phyloP scores from a whole-genome alignment of 2,888 invertebrate genomes.

The Amorpha juglandis region DNA sequence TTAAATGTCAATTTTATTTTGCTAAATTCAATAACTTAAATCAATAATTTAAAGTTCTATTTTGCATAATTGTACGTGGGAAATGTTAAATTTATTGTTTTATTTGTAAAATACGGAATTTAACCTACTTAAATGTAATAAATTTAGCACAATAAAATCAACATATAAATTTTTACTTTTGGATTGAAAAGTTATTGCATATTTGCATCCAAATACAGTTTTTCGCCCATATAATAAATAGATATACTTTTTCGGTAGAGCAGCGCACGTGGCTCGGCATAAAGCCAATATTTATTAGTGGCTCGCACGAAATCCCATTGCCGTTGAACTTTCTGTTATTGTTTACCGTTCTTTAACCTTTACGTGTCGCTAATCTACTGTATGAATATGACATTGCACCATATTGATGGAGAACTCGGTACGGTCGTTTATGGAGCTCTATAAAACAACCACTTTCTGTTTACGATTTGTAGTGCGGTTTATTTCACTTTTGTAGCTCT shows the following conservation, averaged over 20 bases:
- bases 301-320: slow-evolving; percentile 44
- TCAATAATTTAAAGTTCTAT: too few species aligned
- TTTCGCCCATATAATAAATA: background rate
- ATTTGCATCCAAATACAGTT: background rate
- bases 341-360: slow-evolving; percentile 54
- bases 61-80: too few species aligned
- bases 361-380: slow-evolving; percentile 36
- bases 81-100: too few species aligned
- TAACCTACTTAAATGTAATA: too few species aligned
- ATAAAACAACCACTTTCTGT: slow-evolving; percentile 9
- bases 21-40: too few species aligned
- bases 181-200: too few species aligned
- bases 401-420: slow-evolving; percentile 29
- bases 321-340: slow-evolving; percentile 57
- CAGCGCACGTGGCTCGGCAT: slow-evolving; percentile 45
- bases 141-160: too few species aligned
- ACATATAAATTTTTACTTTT: too few species aligned
- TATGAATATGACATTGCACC: slow-evolving; percentile 32
- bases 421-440: background rate
- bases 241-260: slow-evolving; percentile 2
- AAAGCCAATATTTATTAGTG: slow-evolving; percentile 48
- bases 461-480: slow-evolving; percentile 28
- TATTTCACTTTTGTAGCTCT: background rate
- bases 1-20: too few species aligned
- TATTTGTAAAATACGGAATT: too few species aligned